A percentile compares a stretch with the other conserved stretches of the same genome.
These are phyloP conservation scores for Serrognathus titanus DNA, from an alignment of 2,888 invertebrate genomes.

Conservation along the genomic window DNA sequence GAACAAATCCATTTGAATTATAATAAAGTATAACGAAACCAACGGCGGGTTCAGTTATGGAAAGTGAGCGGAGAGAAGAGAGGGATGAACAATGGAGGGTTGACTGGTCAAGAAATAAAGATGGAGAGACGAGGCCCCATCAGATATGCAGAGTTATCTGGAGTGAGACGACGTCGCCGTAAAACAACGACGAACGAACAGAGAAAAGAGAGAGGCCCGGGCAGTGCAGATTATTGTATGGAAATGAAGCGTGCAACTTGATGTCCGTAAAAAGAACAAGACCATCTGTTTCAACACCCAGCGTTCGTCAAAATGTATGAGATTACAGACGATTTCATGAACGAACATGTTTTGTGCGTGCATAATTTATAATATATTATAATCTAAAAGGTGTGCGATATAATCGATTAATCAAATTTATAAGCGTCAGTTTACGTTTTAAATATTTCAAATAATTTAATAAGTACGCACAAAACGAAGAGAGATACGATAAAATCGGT, in stretches of 20 bases:
- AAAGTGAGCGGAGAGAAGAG: not conserved
- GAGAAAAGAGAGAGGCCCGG: slow-evolving; percentile 7
- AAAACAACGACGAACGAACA: slow-evolving; percentile 3
- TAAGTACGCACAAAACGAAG: no score
- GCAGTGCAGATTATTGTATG: slow-evolving; percentile 17
- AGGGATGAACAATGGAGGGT: slow-evolving; percentile 12
- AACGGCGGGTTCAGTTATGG: no score
- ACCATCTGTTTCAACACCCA: not conserved
- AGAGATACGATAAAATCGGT: no score
- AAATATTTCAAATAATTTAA: no score
- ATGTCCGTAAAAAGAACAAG: slow-evolving; percentile 4
- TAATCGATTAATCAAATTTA: no score
- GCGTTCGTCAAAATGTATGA: slow-evolving; percentile 9
- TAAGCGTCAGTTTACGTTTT: no score
- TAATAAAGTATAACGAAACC: no score
- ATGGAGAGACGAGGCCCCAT: not conserved
- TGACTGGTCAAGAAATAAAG: not conserved
- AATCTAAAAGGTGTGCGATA: no score
- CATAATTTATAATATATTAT: no score
- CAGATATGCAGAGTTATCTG: slow-evolving; percentile 14
- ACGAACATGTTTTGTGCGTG: no score
- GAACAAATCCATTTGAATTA: no score
- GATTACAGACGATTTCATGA: no score
- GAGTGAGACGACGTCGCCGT: not conserved
- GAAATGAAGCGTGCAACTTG: slow-evolving; percentile 14